A percentile compares a stretch with the other conserved stretches of the same genome.
Evolutionary conservation across 1,140 invertebrate genomes (phyloP).

Genomic region (Drosophila parabipectinata): DNA sequence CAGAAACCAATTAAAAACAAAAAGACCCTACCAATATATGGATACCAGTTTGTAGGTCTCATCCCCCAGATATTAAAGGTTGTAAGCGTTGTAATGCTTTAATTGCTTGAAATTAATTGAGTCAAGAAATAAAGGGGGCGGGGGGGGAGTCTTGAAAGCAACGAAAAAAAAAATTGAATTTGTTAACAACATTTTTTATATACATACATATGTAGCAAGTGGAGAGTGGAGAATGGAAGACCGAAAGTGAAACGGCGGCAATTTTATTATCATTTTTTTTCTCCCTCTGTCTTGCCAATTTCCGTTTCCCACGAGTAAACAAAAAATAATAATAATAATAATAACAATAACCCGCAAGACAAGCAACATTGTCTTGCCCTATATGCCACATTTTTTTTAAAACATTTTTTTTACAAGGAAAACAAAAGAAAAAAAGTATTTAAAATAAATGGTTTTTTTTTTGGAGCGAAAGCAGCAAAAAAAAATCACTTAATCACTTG

Average conservation of each 20-base stretch:
- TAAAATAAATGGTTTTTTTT: not conserved
- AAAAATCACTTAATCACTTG: slow-evolving; percentile 29
- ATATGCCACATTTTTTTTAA: slow-evolving; percentile 27
- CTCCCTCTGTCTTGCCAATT: slow-evolving; percentile 38
- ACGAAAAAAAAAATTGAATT: slow-evolving; percentile 11
- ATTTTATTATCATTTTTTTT: slow-evolving; percentile 19
- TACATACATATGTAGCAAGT: slow-evolving; percentile 15
- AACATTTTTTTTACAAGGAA: slow-evolving; percentile 3
- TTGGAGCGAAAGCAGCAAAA: slow-evolving; percentile 7
- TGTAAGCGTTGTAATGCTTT: slow-evolving; percentile 45
- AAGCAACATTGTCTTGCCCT: slow-evolving; percentile 28
- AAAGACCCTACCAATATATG: not conserved
- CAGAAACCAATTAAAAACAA: slow-evolving; percentile 7
- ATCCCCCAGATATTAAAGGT: not conserved
- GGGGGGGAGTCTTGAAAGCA: not conserved
- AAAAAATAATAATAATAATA: slow-evolving; percentile 45
- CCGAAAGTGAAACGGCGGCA: slow-evolving; percentile 51
- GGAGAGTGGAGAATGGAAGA: slow-evolving; percentile 11
- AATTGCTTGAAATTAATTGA: slow-evolving; percentile 51
- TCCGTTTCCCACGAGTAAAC: slow-evolving; percentile 71
- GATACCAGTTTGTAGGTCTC: not conserved
- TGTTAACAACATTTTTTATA: slow-evolving; percentile 15
- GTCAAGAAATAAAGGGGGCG: slow-evolving; percentile 8
- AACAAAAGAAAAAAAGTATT: slow-evolving; percentile 10
- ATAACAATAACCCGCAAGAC: slow-evolving; percentile 43